Conservation (phyloP, 2,888 invertebrate species). For the Tigriopus californicus region DNA sequence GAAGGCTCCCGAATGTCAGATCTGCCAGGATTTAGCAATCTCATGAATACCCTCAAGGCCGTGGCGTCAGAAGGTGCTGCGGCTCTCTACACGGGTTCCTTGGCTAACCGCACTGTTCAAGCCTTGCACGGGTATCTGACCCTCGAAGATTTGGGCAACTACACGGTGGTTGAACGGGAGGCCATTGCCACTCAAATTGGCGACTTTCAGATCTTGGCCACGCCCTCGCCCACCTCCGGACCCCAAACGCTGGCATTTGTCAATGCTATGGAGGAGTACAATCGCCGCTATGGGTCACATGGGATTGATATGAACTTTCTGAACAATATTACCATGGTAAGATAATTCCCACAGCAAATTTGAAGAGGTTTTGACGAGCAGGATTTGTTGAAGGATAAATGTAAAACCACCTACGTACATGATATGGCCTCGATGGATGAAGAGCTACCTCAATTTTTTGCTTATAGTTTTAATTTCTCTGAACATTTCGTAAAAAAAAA, state of each 20-base stretch:
- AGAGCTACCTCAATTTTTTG: too few species aligned
- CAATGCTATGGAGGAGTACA: background rate
- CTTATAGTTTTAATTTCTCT: too few species aligned
- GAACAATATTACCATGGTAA: too few species aligned
- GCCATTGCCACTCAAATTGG: constrained; percentile 3
- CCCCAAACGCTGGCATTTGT: background rate
- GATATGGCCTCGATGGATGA: too few species aligned
- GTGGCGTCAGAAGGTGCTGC: constrained; percentile 1
- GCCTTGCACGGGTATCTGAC: background rate
- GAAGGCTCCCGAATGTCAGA: background rate
- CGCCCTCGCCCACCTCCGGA: constrained; percentile 2
- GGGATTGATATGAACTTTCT: too few species aligned
- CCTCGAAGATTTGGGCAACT: background rate
- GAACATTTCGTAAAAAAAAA: too few species aligned
- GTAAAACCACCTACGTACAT: too few species aligned
- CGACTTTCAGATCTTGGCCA: background rate
- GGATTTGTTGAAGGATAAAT: too few species aligned
- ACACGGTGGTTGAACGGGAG: background rate
- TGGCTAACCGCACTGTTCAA: background rate
- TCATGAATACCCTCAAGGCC: background rate
- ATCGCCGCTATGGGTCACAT: too few species aligned
- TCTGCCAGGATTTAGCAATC: background rate
- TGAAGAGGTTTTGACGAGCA: too few species aligned
- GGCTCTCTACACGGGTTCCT: background rate
- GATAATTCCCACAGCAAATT: background rate